Conservation (phyloP, 1,140 invertebrate genomes). For the Cheumatopsyche charites region DNA sequence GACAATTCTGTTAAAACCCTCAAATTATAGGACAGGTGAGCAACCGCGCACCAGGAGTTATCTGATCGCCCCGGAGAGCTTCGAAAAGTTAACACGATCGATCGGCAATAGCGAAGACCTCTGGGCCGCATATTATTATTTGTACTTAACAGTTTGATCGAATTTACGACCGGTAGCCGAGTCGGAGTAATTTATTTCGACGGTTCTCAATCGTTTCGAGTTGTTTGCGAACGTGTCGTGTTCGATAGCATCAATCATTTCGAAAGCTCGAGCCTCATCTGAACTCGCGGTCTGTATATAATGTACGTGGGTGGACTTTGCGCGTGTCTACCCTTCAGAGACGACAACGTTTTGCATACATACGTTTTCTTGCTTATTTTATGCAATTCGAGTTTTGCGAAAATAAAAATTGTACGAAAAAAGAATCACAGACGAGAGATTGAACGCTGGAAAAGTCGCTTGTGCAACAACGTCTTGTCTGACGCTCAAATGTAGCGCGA, state of each 20-base stretch:
- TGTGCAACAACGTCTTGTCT: too few relatives aligned
- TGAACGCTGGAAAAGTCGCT: too few relatives aligned
- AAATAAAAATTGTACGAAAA: neutral
- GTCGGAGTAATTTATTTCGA: too few relatives aligned
- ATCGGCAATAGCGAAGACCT: too few relatives aligned
- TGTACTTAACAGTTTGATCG: too few relatives aligned
- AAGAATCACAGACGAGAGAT: too few relatives aligned
- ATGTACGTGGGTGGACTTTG: constrained; percentile 31
- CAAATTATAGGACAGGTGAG: neutral
- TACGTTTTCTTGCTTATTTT: constrained; percentile 10
- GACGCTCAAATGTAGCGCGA: too few relatives aligned
- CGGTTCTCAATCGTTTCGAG: too few relatives aligned
- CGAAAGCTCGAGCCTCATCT: constrained; percentile 30
- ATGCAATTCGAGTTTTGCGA: constrained; percentile 1
- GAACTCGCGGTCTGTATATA: neutral
- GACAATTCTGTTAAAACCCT: constrained; percentile 8
- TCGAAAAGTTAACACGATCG: too few relatives aligned
- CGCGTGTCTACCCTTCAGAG: constrained; percentile 34
- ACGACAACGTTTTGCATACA: constrained; percentile 13
- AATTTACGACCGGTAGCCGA: too few relatives aligned
- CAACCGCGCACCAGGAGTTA: neutral
- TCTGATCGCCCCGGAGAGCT: neutral
- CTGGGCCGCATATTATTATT: too few relatives aligned
- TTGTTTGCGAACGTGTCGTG: constrained; percentile 12
- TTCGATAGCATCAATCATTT: constrained; percentile 47